Percentiles rank a stretch among this genome's conserved stretches.
Conservation (phyloP, 2,797 vertebrate species). For the Scleropages formosus region DNA sequence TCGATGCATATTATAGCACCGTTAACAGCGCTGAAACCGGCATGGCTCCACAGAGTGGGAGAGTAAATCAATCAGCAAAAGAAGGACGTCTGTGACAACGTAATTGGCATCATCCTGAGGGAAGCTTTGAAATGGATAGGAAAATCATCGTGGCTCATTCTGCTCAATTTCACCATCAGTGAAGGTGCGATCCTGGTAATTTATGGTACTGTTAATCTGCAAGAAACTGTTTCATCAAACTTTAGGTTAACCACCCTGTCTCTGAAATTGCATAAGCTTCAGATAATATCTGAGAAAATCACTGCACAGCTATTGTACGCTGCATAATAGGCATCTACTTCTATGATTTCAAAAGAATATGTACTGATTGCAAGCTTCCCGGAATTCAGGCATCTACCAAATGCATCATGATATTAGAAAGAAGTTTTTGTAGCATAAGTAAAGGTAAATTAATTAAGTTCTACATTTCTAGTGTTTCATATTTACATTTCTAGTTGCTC, state of each 20-base stretch:
- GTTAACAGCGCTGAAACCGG: slow-evolving; percentile 48
- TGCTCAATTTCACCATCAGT: slow-evolving; percentile 25
- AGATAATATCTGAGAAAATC: slow-evolving; percentile 1
- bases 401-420: not conserved
- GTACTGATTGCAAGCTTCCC: not conserved
- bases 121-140: slow-evolving; percentile 35
- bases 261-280: not conserved
- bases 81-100: slow-evolving; percentile 37
- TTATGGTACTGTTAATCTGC: not conserved
- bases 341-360: not conserved
- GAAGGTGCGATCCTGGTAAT: not conserved
- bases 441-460: not conserved
- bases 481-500: too few species aligned
- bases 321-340: not conserved
- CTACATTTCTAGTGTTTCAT: not conserved
- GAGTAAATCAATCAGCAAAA: slow-evolving; percentile 45
- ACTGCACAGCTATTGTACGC: not conserved
- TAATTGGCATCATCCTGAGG: slow-evolving; percentile 43
- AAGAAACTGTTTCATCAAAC: not conserved
- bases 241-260: not conserved
- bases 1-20: slow-evolving; percentile 51
- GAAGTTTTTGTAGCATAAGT: not conserved
- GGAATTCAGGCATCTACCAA: not conserved
- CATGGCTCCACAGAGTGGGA: slow-evolving; percentile 32
- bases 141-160: slow-evolving; percentile 34